These are phyloP conservation scores for Brachyopa scutellaris DNA, from an alignment of 2,888 invertebrate species.

Conservation along the genomic window DNA sequence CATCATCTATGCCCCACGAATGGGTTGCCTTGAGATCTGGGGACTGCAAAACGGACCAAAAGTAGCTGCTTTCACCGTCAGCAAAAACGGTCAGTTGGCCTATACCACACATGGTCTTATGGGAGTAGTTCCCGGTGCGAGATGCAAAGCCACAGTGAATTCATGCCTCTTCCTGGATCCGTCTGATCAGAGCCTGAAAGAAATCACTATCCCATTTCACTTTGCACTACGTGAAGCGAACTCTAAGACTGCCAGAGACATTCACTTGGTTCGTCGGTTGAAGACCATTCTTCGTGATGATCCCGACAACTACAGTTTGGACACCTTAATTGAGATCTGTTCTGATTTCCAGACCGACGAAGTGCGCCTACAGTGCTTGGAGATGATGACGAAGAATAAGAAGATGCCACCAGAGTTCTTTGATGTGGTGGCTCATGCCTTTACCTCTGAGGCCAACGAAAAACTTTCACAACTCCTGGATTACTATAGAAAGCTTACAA, in stretches of 20 bases:
- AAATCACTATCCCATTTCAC: slow-evolving; percentile 94
- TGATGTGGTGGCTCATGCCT: slow-evolving; percentile 82
- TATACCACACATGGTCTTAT: slow-evolving; percentile 92
- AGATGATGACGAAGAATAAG: slow-evolving; percentile 87
- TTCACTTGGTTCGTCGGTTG: slow-evolving; percentile 91
- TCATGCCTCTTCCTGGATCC: slow-evolving; percentile 92
- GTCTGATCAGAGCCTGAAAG: slow-evolving; percentile 89
- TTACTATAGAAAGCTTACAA: slow-evolving; percentile 77
- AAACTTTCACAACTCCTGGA: slow-evolving; percentile 77
- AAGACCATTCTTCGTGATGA: slow-evolving; percentile 85
- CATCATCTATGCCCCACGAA: slow-evolving; percentile 95
- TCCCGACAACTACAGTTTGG: slow-evolving; percentile 81
- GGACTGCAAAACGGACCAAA: slow-evolving; percentile 93
- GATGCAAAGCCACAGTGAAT: slow-evolving; percentile 85
- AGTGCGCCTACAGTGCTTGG: slow-evolving; percentile 87
- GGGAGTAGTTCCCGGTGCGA: slow-evolving; percentile 85
- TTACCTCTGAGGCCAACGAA: slow-evolving; percentile 78
- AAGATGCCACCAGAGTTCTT: slow-evolving; percentile 85
- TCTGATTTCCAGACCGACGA: slow-evolving; percentile 88
- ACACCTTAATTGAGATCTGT: slow-evolving; percentile 80
- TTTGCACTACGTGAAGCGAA: slow-evolving; percentile 93
- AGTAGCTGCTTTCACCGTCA: slow-evolving; percentile 94
- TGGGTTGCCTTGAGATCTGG: slow-evolving; percentile 97
- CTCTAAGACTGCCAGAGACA: slow-evolving; percentile 92
- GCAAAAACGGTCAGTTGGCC: slow-evolving; percentile 90